A percentile compares a stretch with the other conserved stretches of the same genome.
These are phyloP conservation scores for Enteromius trimaculatus DNA, from an alignment of 2,797 vertebrate species.

Conservation along the genomic window DNA sequence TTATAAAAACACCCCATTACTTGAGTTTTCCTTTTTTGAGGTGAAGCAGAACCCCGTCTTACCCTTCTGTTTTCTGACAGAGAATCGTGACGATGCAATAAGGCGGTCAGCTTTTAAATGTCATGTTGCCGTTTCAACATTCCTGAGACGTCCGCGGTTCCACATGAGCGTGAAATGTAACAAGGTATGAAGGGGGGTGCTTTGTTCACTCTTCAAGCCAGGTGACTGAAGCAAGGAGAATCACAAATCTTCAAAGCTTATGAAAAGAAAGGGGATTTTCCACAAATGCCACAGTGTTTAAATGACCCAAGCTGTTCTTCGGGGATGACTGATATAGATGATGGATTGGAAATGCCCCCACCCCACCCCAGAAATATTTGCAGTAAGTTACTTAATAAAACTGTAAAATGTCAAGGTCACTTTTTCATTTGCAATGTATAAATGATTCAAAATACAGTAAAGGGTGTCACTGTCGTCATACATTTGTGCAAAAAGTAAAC, in stretches of 20 bases:
- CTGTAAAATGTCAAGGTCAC: not conserved
- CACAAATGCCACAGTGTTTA: slow-evolving; percentile 53
- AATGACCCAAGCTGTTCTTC: slow-evolving; percentile 10
- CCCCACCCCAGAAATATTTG: too few species aligned
- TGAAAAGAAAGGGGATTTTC: slow-evolving; percentile 26
- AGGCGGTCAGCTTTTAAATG: slow-evolving; percentile 57
- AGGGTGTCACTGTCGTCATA: not conserved
- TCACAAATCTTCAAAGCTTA: slow-evolving; percentile 26
- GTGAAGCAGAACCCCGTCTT: slow-evolving; percentile 7
- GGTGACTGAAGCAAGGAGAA: slow-evolving; percentile 33
- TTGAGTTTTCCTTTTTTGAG: not conserved
- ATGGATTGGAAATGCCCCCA: not conserved
- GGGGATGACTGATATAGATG: not conserved
- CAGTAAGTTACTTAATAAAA: too few species aligned
- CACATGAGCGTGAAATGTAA: slow-evolving; percentile 52
- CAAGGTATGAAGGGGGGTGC: slow-evolving; percentile 8
- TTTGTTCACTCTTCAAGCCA: slow-evolving; percentile 25
- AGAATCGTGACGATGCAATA: slow-evolving; percentile 24
- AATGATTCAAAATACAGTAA: slow-evolving; percentile 6
- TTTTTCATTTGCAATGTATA: not conserved
- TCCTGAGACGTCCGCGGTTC: slow-evolving; percentile 44
- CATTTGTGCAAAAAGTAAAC: not conserved
- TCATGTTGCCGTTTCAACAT: slow-evolving; percentile 61
- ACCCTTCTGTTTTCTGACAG: slow-evolving; percentile 30
- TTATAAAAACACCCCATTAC: not conserved